Evolutionary conservation across 2,797 vertebrate species (phyloP).

Genomic region (Cossypha niveicapilla): DNA sequence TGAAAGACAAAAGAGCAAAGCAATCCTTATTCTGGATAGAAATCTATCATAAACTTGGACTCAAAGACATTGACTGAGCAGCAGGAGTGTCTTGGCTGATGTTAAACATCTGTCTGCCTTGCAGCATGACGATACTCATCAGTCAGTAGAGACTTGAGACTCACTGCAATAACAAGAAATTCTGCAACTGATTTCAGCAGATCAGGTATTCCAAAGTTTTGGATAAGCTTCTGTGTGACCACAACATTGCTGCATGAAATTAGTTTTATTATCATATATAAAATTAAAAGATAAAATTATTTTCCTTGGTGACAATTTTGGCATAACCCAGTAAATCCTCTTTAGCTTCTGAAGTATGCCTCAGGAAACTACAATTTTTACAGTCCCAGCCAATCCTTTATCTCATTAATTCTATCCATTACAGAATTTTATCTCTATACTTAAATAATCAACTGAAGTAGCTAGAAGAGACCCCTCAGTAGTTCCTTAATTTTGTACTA

Average conservation of each 20-base stretch:
- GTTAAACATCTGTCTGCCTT: background rate
- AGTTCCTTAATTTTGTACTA: background rate
- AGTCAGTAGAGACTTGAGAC: background rate
- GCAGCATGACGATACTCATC: background rate
- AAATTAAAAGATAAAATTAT: background rate
- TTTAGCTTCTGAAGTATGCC: background rate
- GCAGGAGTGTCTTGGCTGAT: background rate
- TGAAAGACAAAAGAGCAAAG: constrained; percentile 16
- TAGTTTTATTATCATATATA: background rate
- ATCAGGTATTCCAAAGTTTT: background rate
- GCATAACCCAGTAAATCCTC: constrained; percentile 13
- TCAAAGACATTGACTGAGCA: background rate
- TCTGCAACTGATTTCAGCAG: background rate
- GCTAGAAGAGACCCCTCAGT: background rate
- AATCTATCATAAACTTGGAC: background rate
- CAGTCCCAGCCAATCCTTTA: background rate
- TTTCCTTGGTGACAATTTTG: background rate
- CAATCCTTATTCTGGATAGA: background rate
- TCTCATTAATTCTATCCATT: background rate
- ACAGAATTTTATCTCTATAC: background rate
- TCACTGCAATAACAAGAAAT: background rate
- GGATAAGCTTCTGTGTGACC: background rate
- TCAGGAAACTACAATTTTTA: background rate
- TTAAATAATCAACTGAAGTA: background rate
- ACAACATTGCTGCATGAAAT: background rate